These are phyloP conservation scores for Clarias pachynema DNA, from an alignment of 2,797 vertebrate species.

Conservation along the genomic window DNA sequence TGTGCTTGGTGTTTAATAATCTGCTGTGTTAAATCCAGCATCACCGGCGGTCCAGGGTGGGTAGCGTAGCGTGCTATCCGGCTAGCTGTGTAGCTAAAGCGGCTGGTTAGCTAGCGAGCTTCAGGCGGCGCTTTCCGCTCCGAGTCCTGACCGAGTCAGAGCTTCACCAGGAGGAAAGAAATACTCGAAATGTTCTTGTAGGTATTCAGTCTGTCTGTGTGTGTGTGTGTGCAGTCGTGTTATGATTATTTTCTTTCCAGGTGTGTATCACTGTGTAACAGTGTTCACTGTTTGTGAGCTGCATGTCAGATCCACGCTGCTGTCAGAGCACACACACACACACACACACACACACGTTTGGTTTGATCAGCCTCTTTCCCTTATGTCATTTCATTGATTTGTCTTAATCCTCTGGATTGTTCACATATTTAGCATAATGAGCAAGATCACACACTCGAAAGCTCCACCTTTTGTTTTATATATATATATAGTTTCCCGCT, in stretches of 20 bases:
- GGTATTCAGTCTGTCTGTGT: neutral
- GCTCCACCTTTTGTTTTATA: neutral
- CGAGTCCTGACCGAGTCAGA: neutral
- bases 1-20: too few relatives aligned
- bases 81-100: slow-evolving; percentile 14
- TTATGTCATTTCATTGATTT: neutral
- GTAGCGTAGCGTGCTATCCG: slow-evolving; percentile 6
- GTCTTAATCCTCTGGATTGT: neutral
- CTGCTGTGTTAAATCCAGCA: neutral
- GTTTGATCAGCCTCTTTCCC: too few relatives aligned
- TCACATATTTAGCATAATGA: neutral
- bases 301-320: neutral
- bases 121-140: neutral
- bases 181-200: neutral
- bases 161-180: neutral
- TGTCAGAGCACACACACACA: neutral
- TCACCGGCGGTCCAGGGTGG: neutral
- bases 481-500: too few relatives aligned
- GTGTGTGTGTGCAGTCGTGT: neutral
- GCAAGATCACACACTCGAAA: neutral
- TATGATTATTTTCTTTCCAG: neutral
- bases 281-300: neutral
- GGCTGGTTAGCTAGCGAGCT: slow-evolving; percentile 22
- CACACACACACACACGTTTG: too few relatives aligned
- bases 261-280: neutral